These are phyloP conservation scores for Aplochiton taeniatus DNA, from an alignment of 2,797 vertebrate species.

Conservation along the genomic window DNA sequence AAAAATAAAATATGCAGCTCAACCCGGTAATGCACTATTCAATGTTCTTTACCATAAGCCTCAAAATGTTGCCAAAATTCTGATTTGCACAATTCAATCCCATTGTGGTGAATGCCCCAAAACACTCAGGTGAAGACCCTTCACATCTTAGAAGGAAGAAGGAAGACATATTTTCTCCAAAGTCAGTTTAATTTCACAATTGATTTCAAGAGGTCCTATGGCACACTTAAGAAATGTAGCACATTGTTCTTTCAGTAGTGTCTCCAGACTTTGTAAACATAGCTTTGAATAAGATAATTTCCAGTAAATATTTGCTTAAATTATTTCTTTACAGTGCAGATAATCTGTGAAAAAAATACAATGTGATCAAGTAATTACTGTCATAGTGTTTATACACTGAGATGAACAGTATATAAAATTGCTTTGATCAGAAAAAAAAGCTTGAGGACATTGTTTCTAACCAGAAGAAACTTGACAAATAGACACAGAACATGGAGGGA, in stretches of 20 bases:
- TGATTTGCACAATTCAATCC: no score
- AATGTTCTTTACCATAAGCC: no score
- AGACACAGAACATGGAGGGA: conserved; percentile 35
- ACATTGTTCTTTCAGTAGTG: conserved; percentile 67
- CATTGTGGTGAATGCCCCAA: no score
- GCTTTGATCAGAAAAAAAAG: no score
- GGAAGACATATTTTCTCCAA: conserved; percentile 70
- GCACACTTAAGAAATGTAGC: conserved; percentile 80
- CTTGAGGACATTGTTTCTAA: no score
- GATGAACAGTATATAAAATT: no score
- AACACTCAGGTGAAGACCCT: background rate
- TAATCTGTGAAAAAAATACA: conserved; percentile 76
- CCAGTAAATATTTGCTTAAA: conserved; percentile 78
- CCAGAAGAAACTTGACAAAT: no score
- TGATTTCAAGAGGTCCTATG: conserved; percentile 84
- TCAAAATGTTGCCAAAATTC: no score
- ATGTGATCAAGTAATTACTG: conserved; percentile 74
- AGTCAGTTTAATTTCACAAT: conserved; percentile 85
- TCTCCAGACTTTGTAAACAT: conserved; percentile 78
- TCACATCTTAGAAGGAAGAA: background rate
- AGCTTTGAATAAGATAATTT: conserved; percentile 78
- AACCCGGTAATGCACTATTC: no score
- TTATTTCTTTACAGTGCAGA: conserved; percentile 79
- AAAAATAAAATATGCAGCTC: no score
- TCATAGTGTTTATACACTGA: conserved; percentile 71